Conservation (phyloP, 30 jellyfish, hydroid and myxozoan species). For the Catostylus mosaicus region DNA sequence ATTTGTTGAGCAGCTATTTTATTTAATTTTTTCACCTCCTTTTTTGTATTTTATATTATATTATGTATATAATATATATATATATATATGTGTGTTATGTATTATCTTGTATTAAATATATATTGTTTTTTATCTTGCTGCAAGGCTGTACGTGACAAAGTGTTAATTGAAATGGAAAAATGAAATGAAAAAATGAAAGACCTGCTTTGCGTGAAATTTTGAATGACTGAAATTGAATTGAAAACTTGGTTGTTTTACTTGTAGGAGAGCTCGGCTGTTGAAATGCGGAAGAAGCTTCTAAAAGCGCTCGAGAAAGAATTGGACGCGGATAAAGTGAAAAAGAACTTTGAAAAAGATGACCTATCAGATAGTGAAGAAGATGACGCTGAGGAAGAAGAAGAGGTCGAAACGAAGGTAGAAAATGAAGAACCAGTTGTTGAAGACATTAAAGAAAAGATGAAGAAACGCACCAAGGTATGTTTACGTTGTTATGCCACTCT, state of each 20-base stretch:
- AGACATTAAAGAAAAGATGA: neutral
- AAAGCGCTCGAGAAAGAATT: slow-evolving; percentile 45
- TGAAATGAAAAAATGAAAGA: too few relatives aligned
- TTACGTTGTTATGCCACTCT: neutral
- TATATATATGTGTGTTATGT: too few relatives aligned
- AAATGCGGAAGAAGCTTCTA: slow-evolving; percentile 34
- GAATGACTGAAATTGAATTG: neutral
- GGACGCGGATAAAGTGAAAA: slow-evolving; percentile 15
- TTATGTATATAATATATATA: too few relatives aligned
- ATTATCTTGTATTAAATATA: too few relatives aligned
- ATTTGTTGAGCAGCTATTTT: too few relatives aligned
- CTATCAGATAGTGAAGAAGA: slow-evolving; percentile 22
- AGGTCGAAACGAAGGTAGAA: neutral
- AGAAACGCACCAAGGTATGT: neutral
- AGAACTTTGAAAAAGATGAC: slow-evolving; percentile 17
- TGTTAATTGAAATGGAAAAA: too few relatives aligned
- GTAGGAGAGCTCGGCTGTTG: slow-evolving; percentile 13
- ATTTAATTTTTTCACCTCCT: too few relatives aligned
- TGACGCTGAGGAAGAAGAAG: slow-evolving; percentile 49
- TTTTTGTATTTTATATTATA: too few relatives aligned
- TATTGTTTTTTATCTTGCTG: too few relatives aligned
- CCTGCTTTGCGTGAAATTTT: too few relatives aligned
- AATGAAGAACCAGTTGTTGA: neutral
- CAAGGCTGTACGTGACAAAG: too few relatives aligned
- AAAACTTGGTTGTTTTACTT: neutral